Evolutionary conservation across 2,888 invertebrate genomes (phyloP).

Genomic region (Drosophila histrio): DNA sequence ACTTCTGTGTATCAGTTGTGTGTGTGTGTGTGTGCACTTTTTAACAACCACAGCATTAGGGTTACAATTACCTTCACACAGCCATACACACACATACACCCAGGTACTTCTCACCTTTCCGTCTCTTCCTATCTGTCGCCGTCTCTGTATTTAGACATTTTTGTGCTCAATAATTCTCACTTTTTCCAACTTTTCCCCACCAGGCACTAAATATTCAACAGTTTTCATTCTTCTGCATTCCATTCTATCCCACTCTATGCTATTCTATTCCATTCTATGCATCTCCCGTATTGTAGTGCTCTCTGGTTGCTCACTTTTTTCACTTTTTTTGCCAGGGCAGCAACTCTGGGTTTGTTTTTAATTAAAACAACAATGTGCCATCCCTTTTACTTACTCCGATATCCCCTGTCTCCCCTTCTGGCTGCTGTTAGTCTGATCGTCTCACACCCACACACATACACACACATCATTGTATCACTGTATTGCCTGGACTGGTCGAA

Average conservation of each 20-base stretch:
- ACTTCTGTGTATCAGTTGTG: constrained; percentile 3
- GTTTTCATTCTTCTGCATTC: constrained; percentile 33
- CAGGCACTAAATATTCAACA: constrained; percentile 72
- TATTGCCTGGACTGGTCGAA: constrained; percentile 37
- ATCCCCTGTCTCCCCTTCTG: neutral
- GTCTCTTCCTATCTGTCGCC: neutral
- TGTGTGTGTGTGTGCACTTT: constrained; percentile 19
- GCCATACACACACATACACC: constrained; percentile 9
- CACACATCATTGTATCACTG: constrained; percentile 36
- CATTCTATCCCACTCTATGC: neutral
- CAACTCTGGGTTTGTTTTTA: constrained; percentile 69
- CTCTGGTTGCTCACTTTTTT: constrained; percentile 27
- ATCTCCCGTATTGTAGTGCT: neutral
- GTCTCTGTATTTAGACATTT: constrained; percentile 42
- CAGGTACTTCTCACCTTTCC: constrained; percentile 48
- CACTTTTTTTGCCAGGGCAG: constrained; percentile 31
- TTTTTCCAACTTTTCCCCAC: constrained; percentile 15
- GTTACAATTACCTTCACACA: constrained; percentile 39
- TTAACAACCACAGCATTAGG: constrained; percentile 55
- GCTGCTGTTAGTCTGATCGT: constrained; percentile 2
- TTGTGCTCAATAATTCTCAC: constrained; percentile 58
- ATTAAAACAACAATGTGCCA: constrained; percentile 74
- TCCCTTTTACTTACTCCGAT: constrained; percentile 30
- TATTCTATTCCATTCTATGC: neutral
- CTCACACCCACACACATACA: constrained; percentile 19